These are phyloP conservation scores for Caenorhabditis zanzibari DNA, from an alignment of 2,888 invertebrate genomes.

Conservation along the genomic window DNA sequence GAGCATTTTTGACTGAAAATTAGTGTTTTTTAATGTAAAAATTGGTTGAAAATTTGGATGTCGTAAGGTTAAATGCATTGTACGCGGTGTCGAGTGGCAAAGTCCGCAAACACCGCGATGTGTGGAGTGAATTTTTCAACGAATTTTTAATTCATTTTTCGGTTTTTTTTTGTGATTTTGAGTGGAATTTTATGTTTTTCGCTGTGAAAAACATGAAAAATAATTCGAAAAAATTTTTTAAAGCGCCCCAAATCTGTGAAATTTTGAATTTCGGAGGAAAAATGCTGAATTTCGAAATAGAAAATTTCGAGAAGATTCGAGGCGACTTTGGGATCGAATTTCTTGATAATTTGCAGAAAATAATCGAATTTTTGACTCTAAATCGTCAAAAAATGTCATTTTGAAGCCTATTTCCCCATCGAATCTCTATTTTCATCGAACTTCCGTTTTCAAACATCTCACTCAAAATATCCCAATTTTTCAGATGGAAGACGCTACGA, in stretches of 20 bases:
- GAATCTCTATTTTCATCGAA: background rate
- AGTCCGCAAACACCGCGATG: conserved; percentile 25
- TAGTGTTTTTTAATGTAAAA: too few species aligned
- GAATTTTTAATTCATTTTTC: conserved; percentile 1
- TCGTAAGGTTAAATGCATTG: conserved; percentile 43
- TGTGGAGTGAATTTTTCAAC: background rate
- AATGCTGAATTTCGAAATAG: too few species aligned
- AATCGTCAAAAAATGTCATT: too few species aligned
- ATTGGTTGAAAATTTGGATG: background rate
- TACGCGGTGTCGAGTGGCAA: background rate
- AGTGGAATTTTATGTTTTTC: background rate
- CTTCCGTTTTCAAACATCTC: background rate
- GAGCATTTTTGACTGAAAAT: conserved; percentile 64
- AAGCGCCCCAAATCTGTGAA: too few species aligned
- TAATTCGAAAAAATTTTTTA: background rate
- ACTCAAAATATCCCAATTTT: background rate
- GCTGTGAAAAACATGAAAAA: background rate
- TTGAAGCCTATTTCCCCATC: too few species aligned
- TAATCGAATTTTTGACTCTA: too few species aligned
- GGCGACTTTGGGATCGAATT: too few species aligned
- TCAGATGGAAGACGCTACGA: conserved; percentile 41
- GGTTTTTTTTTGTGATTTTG: background rate
- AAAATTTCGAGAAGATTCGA: too few species aligned
- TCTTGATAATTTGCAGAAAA: too few species aligned
- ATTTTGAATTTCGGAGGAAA: too few species aligned